Base-by-base conservation (phyloP, 2,113 vertebrate species). In the Sitta europaea region DNA sequence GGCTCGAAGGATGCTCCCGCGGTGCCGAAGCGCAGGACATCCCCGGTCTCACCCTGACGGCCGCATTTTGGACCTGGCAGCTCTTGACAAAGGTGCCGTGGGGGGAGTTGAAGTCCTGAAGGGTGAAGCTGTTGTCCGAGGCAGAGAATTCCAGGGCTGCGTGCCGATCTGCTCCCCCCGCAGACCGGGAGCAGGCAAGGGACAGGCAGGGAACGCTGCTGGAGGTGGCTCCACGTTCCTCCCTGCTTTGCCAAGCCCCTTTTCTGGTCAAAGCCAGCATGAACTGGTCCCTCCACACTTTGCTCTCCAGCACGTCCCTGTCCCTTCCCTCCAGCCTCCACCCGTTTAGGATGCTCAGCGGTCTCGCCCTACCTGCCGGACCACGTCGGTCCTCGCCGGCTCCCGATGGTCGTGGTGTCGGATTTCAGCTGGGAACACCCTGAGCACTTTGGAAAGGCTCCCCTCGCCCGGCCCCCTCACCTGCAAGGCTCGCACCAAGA, bases 1-100 rank as follows among this genome's bases (percentile, higher is more conserved):
- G 20, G 43, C 43, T 45, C 43, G 43, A 45, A 45, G 43, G 43
- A 45, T 7, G 43, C 43, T 45, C 43, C 43, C 9, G 19, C 18
- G 19, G 43, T 50, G 11, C 98, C 98, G 1, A 98, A 99, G 67
- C 97, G 87, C 94, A 99, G 95, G 67, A 97, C 21, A 43, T 99
- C 98, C 7, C 98, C 0, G 97, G 96, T 1, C 93, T 76, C 88
- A 98, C 97, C 81, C 92, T 96, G 57, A 98, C 98, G 0, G 98
- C 97, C 3, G 97, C 98, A 0, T 98, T 99, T 93, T 98, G 98
- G 51, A 98, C 97, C 81, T 98, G 98, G 70, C 98, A 99, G 72
- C 97, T 97, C 2, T 51, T 57, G 33, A 23, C 55, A 15, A 57
- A 57, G 33, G 33, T 57, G 55, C 55, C 21, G 13, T n/a, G 21